A percentile compares a stretch with the other conserved stretches of the same genome.
phyloP scores from a whole-genome alignment of 2,888 invertebrate genomes.

The Furcula furcula region DNA sequence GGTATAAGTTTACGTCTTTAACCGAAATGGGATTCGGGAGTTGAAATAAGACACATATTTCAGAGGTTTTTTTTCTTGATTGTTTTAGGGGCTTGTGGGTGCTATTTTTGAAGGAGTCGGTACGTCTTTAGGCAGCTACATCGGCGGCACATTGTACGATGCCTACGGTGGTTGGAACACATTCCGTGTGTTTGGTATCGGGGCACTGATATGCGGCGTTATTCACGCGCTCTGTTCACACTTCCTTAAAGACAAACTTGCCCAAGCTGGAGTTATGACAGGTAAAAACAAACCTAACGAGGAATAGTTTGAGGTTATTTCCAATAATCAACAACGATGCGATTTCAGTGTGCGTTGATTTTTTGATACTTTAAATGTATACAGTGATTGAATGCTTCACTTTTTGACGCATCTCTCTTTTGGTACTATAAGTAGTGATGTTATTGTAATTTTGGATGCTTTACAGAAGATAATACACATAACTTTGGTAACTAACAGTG shows the following conservation, averaged over 20 bases:
- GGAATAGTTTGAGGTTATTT: neutral
- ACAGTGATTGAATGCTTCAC: no score
- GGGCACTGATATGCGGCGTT: conserved; percentile 82
- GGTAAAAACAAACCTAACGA: conserved; percentile 50
- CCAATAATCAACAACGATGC: no score
- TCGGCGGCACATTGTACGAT: conserved; percentile 88
- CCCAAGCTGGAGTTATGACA: conserved; percentile 39
- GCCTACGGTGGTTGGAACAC: conserved; percentile 84
- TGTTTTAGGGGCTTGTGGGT: conserved; percentile 88
- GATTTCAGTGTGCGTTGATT: no score
- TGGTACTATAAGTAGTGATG: no score
- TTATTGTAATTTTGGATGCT: no score
- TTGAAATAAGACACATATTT: no score
- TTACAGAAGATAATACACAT: no score
- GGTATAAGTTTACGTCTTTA: no score
- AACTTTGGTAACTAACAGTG: no score
- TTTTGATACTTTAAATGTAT: no score
- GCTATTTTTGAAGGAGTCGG: conserved; percentile 94
- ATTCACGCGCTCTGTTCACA: conserved; percentile 81
- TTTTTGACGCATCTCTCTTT: no score
- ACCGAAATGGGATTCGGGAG: no score
- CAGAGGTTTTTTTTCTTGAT: neutral
- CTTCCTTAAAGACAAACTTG: conserved; percentile 41
- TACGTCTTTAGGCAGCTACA: conserved; percentile 88
- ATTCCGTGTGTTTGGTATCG: conserved; percentile 87